Evolutionary conservation across 2,888 invertebrate species (phyloP), one percentile per base, ranked within the genome.

Genomic region (Himalopsyche kuldschensis): DNA sequence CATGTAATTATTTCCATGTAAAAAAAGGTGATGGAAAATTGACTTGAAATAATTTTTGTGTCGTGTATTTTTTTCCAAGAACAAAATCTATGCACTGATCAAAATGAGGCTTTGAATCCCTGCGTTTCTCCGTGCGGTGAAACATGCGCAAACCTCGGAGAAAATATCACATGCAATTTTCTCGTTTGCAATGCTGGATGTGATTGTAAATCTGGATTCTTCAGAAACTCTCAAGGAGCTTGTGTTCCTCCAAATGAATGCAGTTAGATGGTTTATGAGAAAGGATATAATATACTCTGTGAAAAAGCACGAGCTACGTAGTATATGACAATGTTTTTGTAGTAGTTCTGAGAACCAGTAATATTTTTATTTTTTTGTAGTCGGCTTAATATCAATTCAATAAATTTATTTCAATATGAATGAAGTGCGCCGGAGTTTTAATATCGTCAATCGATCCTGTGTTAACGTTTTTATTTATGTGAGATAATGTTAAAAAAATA

Each of bases 71-170:
- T 17, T 76, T n/a, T 77, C 55, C 8, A 31, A 82, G 82, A 55
- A 69, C 27, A 55, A 31, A 69, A 82, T 41, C 69, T 82, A 8
- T 82, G 82, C 31, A 27, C 78, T 11, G 63, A 32, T 8, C 63
- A 63, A 41, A 85, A 85, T 24, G 79, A 85, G 79, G 76, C 46
- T 27, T 83, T 76, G 63, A 63, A 30, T 15, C 32, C 46, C 3
- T 85, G 85, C 35, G 85, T 83, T 3, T 83, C 77, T 76, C 85
- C 85, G 4, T 85, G 85, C 79, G 77, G 78, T 27, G 85, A 85
- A 69, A 63, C 35, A 5, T 85, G 85, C n/a, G 30, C 55, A 2
- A 83, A 35, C 55, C 79, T 85, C 10, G 83, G 85, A 27, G 79
- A 85, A 63, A 24, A 85, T 6, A 47, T 79, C 1, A 69, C 75